Percentiles rank a stretch among this genome's conserved stretches.
These are phyloP conservation scores for Ascaphus truei DNA, from an alignment of 2,113 vertebrate genomes.

Conservation along the genomic window DNA sequence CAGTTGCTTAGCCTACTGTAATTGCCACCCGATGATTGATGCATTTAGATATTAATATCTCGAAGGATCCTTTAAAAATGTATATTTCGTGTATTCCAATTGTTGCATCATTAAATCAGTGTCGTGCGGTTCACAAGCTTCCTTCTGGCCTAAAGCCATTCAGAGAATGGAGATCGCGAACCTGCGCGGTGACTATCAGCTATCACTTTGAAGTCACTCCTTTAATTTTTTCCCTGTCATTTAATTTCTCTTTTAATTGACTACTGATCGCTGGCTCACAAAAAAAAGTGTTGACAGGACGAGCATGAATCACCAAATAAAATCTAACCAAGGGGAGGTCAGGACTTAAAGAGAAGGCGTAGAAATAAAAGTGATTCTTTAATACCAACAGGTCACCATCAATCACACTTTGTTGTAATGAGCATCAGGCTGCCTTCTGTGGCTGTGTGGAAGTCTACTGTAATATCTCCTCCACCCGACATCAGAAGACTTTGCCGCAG, in stretches of 20 bases:
- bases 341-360: constrained; percentile 28
- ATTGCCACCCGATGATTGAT: constrained; percentile 15
- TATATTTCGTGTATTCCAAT: constrained; percentile 31
- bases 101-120: constrained; percentile 16
- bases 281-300: constrained; percentile 32
- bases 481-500: no score
- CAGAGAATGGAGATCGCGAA: constrained; percentile 41
- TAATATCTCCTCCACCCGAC: no score
- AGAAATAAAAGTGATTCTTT: constrained; percentile 17
- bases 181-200: background rate
- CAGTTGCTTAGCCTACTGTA: constrained; percentile 19
- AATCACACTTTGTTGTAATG: constrained; percentile 16
- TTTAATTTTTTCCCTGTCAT: constrained; percentile 28
- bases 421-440: constrained; percentile 10
- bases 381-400: background rate
- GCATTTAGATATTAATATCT: constrained; percentile 34
- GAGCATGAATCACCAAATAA: constrained; percentile 28
- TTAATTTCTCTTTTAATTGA: constrained; percentile 36
- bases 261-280: constrained; percentile 1
- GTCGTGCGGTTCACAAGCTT: constrained; percentile 5
- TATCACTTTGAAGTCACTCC: constrained; percentile 36
- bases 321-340: constrained; percentile 20
- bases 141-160: constrained; percentile 28
- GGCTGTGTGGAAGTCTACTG: background rate
- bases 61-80: constrained; percentile 37